Conservation (phyloP, 92 coral and sea anemone genomes). For the Parazoanthus swiftii region DNA sequence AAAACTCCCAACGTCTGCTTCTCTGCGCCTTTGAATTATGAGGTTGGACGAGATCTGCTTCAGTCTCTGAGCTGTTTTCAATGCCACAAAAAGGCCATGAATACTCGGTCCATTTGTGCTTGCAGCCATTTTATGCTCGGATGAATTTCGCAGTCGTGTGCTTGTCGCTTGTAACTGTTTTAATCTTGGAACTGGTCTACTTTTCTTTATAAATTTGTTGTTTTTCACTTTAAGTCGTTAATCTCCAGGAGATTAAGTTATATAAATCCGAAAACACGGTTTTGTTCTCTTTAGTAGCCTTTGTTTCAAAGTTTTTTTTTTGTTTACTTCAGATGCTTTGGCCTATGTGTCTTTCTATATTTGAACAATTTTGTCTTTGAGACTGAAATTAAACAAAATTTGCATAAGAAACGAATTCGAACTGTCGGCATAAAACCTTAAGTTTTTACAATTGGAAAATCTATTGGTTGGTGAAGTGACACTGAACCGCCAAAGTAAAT, state of each 20-base stretch:
- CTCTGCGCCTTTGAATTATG: conserved; percentile 48
- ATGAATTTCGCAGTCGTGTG: not conserved
- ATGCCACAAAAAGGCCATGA: conserved; percentile 62
- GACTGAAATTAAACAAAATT: conserved; percentile 41
- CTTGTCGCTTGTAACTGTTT: not conserved
- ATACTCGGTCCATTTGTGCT: conserved; percentile 58
- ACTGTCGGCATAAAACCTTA: conserved; percentile 9
- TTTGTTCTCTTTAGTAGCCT: conserved; percentile 5
- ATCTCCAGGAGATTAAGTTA: conserved; percentile 18
- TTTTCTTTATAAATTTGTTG: not conserved
- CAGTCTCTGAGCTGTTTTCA: conserved; percentile 63
- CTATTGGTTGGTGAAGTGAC: conserved; percentile 13
- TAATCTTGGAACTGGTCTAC: conserved; percentile 25
- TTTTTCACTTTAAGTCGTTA: conserved; percentile 11
- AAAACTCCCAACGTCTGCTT: conserved; percentile 65
- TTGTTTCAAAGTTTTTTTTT: conserved; percentile 22
- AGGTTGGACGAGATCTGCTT: conserved; percentile 63
- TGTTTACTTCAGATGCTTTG: conserved; percentile 32
- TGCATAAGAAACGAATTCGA: conserved; percentile 36
- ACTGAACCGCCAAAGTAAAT: conserved; percentile 19
- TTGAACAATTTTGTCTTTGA: conserved; percentile 27
- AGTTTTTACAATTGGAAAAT: conserved; percentile 3
- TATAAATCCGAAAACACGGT: conserved; percentile 23
- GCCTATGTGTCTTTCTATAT: conserved; percentile 13
- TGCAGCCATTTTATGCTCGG: conserved; percentile 42